Evolutionary conservation across 2,797 vertebrate genomes (phyloP), one percentile per base, ranked within the genome.

Genomic region (Poecilia velifera): DNA sequence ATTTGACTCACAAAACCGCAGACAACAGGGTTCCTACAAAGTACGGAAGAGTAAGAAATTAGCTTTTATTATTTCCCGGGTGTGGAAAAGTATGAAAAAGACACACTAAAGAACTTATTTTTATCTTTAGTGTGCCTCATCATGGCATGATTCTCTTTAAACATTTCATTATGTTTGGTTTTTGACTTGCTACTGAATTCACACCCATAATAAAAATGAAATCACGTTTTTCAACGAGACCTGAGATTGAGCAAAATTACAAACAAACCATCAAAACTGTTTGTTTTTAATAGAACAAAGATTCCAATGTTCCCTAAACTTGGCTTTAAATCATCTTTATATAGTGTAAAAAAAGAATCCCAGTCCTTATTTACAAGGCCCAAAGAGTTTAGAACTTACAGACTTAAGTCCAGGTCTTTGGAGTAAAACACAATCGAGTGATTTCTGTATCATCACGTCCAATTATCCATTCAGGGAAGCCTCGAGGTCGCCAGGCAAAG

Each of bases 401-500:
- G 64, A 68, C 12, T 25, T 25, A 12, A 41, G 1, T 13, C 64
- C 3, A 22, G 9, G 22, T 25, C 39, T 68, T 25, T 68, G 39
- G 20, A 41, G 34, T 68, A 39, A 39, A 20, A 22, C 62, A 20
- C 34, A 66, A 39, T 39, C 20, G 2, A 20, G 62, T 39, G 34
- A 39, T 22, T 39, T 5, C 14, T 82, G 22, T 8, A 4, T 72
- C 64, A 5, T 76, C 2, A 45, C 73, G 9, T 51, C 18, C 1
- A 79, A 18, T 66, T 18, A 64, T 31, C 49, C 14, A 0, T 34
- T 7, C 73, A 99, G 98, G 97, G 72, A 97, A 97, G 76, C 96
- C 94, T 0, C 91, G 95, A 86, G 95, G 93, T 68, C 97, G 97
- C 0, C 96, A 96, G 8, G 2, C 92, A 73, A 99, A 99, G 89